Evolutionary conservation across 37 sponge, comb jelly and placozoan genomes (phyloP).

Genomic region (Spongia lamella): DNA sequence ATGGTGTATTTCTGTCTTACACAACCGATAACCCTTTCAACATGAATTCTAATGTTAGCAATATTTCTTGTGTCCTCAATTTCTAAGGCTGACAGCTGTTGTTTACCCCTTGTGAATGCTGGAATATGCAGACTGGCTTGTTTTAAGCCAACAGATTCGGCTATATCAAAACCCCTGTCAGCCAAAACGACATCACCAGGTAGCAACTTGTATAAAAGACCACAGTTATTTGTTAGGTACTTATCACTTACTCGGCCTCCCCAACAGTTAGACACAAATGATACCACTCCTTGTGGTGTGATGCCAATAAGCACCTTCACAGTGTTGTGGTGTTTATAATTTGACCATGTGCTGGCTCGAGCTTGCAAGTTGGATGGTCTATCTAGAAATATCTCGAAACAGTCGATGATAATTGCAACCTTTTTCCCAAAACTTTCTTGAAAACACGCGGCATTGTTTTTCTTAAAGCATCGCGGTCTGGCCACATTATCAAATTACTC

Average conservation of each 20-base stretch:
- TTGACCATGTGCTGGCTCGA: conserved; percentile 42
- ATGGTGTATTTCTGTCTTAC: conserved; percentile 60
- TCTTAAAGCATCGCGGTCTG: background rate
- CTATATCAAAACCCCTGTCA: conserved; percentile 75
- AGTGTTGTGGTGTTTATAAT: too few species aligned
- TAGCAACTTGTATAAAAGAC: too few species aligned
- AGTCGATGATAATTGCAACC: conserved; percentile 31
- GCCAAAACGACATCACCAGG: too few species aligned
- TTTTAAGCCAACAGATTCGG: conserved; percentile 57
- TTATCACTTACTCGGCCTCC: conserved; percentile 76
- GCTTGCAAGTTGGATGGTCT: conserved; percentile 19
- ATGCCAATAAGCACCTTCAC: too few species aligned
- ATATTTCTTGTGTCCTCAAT: conserved; percentile 62
- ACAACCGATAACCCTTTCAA: conserved; percentile 66
- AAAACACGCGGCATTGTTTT: conserved; percentile 25
- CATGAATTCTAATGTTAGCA: conserved; percentile 79
- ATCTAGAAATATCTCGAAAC: conserved; percentile 37
- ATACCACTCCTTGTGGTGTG: conserved; percentile 71
- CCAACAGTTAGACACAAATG: conserved; percentile 62
- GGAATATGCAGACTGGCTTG: conserved; percentile 60
- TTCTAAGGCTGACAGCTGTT: conserved; percentile 46
- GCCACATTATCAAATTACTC: background rate
- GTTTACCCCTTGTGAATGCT: conserved; percentile 70
- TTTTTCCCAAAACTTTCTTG: background rate
- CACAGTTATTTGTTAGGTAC: too few species aligned